phyloP scores from a whole-genome alignment of 1,140 invertebrate genomes.

The Camponotus vicinus region DNA sequence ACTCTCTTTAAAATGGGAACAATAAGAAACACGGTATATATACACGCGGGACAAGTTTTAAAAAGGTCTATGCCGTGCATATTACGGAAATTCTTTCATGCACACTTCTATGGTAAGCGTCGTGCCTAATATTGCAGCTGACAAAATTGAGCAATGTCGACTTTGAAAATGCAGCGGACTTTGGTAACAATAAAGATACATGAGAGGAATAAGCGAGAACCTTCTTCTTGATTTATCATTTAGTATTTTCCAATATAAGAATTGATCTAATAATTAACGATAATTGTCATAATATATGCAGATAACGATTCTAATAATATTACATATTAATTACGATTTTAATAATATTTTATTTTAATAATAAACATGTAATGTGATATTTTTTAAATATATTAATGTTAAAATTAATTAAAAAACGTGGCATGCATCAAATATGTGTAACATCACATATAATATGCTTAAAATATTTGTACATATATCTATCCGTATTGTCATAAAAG shows the following conservation, averaged over 20 bases:
- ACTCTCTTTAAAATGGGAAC: conserved; percentile 11
- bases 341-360: not conserved
- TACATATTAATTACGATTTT: not conserved
- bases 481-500: not conserved
- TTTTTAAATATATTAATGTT: not conserved
- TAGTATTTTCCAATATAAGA: not conserved
- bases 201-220: not conserved
- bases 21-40: conserved; percentile 7
- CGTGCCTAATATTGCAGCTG: conserved; percentile 8
- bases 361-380: too few species aligned
- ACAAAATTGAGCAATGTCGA: not conserved
- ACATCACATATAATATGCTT: not conserved
- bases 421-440: not conserved
- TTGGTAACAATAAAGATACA: not conserved
- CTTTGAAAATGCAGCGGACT: conserved; percentile 4
- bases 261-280: not conserved
- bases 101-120: not conserved
- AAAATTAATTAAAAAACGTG: not conserved
- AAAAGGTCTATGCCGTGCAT: conserved; percentile 22
- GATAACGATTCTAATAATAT: not conserved
- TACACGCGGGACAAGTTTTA: conserved; percentile 40
- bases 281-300: not conserved
- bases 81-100: conserved; percentile 51
- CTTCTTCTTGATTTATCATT: not conserved
- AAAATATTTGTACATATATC: not conserved